These are phyloP conservation scores for Macrostomum lignano DNA, from an alignment of 1,140 invertebrate genomes.

Conservation along the genomic window DNA sequence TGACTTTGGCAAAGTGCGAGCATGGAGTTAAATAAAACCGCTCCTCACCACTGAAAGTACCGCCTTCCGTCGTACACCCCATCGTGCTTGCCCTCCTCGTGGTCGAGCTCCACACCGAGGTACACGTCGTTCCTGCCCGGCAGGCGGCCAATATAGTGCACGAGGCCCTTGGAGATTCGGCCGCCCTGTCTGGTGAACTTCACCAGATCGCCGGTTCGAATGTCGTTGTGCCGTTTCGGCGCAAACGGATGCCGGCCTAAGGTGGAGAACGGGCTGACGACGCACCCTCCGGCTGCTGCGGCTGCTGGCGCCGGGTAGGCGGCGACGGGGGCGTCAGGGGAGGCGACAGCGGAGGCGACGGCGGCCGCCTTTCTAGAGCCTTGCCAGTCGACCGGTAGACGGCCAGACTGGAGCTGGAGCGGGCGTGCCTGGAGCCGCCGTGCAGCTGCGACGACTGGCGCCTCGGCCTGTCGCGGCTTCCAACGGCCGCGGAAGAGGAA, in stretches of 20 bases:
- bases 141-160: conserved; percentile 24
- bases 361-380: too few relatives aligned
- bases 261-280: conserved; percentile 8
- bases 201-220: conserved; percentile 18
- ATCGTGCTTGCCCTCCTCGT: conserved; percentile 27
- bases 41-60: conserved; percentile 23
- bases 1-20: too few relatives aligned
- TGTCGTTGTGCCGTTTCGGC: conserved; percentile 17
- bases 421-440: too few relatives aligned
- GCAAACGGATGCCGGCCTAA: conserved; percentile 20
- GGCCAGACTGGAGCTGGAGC: too few relatives aligned
- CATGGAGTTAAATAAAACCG: neutral
- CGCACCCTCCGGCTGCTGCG: too few relatives aligned
- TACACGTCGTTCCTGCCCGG: conserved; percentile 20
- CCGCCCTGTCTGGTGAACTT: conserved; percentile 25
- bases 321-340: too few relatives aligned
- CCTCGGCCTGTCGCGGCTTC: too few relatives aligned
- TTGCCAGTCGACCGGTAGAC: too few relatives aligned
- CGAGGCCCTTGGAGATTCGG: conserved; percentile 19
- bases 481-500: too few relatives aligned
- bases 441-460: too few relatives aligned
- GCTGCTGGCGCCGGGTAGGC: too few relatives aligned
- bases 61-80: conserved; percentile 20
- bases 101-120: conserved; percentile 23
- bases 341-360: too few relatives aligned